Evolutionary conservation across 1,140 invertebrate species (phyloP).

Genomic region (Panulirus ornatus): DNA sequence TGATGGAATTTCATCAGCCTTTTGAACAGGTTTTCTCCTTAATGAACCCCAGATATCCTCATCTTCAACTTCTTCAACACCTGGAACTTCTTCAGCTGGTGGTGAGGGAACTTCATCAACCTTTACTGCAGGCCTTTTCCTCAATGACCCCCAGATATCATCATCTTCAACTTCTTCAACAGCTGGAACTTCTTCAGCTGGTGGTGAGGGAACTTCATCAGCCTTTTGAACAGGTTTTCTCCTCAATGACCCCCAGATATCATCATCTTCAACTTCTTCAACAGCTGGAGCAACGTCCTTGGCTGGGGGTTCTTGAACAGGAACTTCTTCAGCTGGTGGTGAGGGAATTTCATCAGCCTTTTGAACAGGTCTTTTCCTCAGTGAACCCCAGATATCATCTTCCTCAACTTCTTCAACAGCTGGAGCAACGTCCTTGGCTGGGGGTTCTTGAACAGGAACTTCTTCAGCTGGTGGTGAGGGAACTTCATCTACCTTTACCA

Average conservation of each 20-base stretch:
- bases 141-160: not conserved
- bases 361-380: not conserved
- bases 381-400: not conserved
- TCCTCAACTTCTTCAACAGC: slow-evolving; percentile 11
- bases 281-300: no score
- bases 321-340: not conserved
- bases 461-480: not conserved
- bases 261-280: not conserved
- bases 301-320: no score
- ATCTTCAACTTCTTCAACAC: not conserved
- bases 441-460: not conserved
- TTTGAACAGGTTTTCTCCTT: not conserved
- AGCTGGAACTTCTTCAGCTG: not conserved
- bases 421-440: not conserved
- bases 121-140: no score
- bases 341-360: not conserved
- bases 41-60: not conserved
- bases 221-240: not conserved
- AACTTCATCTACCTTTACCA: not conserved
- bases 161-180: not conserved
- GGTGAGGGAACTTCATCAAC: no score
- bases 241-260: not conserved
- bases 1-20: not conserved
- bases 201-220: not conserved
- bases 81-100: not conserved